phyloP scores from a whole-genome alignment of 2,888 invertebrate species.

The Carterocephalus palaemon region DNA sequence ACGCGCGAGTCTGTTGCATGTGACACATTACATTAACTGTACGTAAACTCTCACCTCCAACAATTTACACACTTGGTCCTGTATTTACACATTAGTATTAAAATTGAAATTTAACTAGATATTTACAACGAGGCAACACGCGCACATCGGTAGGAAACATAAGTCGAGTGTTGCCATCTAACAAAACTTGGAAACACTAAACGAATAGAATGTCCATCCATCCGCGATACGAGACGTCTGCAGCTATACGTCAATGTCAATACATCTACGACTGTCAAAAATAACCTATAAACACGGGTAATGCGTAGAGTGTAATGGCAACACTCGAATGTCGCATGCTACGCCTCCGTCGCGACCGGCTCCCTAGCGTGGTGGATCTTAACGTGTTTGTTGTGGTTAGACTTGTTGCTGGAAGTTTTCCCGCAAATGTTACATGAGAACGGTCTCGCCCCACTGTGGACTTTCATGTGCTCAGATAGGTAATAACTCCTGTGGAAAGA shows the following conservation, averaged over 20 bases:
- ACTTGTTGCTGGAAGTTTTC: conserved; percentile 92
- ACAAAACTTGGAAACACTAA: conserved; percentile 4
- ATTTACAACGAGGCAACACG: conserved; percentile 52
- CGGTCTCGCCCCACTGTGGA: conserved; percentile 89
- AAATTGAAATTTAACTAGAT: conserved; percentile 65
- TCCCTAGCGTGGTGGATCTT: conserved; percentile 94
- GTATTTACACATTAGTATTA: conserved; percentile 62
- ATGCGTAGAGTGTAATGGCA: neutral
- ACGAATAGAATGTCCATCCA: conserved; percentile 3
- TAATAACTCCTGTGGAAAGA: conserved; percentile 93
- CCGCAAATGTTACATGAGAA: conserved; percentile 93
- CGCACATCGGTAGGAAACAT: neutral
- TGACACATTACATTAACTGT: conserved; percentile 36
- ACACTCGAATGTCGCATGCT: conserved; percentile 37
- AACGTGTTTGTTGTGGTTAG: conserved; percentile 93
- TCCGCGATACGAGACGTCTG: conserved; percentile 24
- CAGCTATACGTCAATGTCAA: conserved; percentile 6
- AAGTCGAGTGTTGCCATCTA: conserved; percentile 6
- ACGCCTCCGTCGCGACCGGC: conserved; percentile 90
- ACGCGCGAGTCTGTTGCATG: conserved; percentile 32
- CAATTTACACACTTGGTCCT: conserved; percentile 61
- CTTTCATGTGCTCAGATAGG: conserved; percentile 90
- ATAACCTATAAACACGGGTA: too few relatives aligned
- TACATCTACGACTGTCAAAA: conserved; percentile 13
- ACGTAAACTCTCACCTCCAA: conserved; percentile 45